These are phyloP conservation scores for Leucophenga montana DNA, from an alignment of 2,888 invertebrate species.

Conservation along the genomic window DNA sequence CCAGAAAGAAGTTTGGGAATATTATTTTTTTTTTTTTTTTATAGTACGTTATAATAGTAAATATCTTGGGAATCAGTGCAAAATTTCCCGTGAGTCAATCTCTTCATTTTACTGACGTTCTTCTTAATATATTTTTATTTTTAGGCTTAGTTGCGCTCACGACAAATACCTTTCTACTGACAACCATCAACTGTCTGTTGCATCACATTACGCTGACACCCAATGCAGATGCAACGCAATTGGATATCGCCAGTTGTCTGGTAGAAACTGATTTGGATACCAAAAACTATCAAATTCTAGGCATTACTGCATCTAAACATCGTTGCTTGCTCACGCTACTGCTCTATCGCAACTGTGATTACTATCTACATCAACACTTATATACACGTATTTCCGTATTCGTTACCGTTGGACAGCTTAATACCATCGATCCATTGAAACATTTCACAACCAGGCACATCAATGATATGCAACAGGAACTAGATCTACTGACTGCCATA, in stretches of 20 bases:
- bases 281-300: conserved; percentile 58
- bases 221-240: conserved; percentile 36
- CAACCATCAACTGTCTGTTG: conserved; percentile 52
- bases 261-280: conserved; percentile 49
- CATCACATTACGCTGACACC: conserved; percentile 47
- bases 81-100: no score
- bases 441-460: conserved; percentile 35
- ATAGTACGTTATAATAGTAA: no score
- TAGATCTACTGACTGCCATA: conserved; percentile 60
- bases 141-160: conserved; percentile 56
- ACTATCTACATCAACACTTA: conserved; percentile 39
- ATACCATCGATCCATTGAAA: conserved; percentile 44
- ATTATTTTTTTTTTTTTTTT: no score
- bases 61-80: no score
- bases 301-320: conserved; percentile 55
- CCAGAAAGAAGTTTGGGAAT: no score
- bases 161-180: conserved; percentile 52
- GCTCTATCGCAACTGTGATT: conserved; percentile 58
- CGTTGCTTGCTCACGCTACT: conserved; percentile 58
- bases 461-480: conserved; percentile 32
- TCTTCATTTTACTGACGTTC: neutral
- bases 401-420: conserved; percentile 52
- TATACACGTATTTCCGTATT: conserved; percentile 37
- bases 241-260: conserved; percentile 38
- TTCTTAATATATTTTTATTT: no score